Evolutionary conservation across 2,113 vertebrate species (phyloP).

Genomic region (Carassius auratus): DNA sequence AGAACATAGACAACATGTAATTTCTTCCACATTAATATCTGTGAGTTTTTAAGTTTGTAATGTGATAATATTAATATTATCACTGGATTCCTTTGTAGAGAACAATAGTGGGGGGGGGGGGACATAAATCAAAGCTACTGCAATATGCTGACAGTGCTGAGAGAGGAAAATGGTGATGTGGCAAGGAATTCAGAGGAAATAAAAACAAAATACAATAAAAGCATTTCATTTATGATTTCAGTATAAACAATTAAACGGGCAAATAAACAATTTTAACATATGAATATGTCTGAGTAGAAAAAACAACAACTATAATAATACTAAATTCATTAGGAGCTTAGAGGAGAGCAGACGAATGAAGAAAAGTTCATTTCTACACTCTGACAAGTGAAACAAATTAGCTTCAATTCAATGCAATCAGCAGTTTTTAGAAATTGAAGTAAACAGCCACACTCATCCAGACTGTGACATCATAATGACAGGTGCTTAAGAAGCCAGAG

Average conservation of each 20-base stretch:
- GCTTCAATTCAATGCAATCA: background rate
- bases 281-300: slow-evolving; percentile 11
- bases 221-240: slow-evolving; percentile 23
- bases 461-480: slow-evolving; percentile 30
- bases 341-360: background rate
- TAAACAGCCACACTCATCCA: slow-evolving; percentile 24
- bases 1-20: background rate
- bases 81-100: background rate
- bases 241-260: background rate
- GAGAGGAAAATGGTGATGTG: background rate
- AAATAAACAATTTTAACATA: background rate
- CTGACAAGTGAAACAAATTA: slow-evolving; percentile 40
- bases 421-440: slow-evolving; percentile 13
- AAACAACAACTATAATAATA: background rate
- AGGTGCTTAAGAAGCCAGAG: slow-evolving; percentile 8
- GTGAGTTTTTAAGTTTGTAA: background rate
- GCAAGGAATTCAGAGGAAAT: slow-evolving; percentile 24
- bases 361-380: slow-evolving; percentile 44
- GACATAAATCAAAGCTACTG: background rate
- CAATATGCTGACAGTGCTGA: slow-evolving; percentile 17
- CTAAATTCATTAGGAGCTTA: background rate
- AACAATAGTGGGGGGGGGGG: background rate
- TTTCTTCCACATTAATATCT: slow-evolving; percentile 6
- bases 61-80: slow-evolving; percentile 14
- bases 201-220: slow-evolving; percentile 10